These are phyloP conservation scores for Piscicola geometra DNA, from an alignment of 2,888 invertebrate genomes.

Conservation along the genomic window DNA sequence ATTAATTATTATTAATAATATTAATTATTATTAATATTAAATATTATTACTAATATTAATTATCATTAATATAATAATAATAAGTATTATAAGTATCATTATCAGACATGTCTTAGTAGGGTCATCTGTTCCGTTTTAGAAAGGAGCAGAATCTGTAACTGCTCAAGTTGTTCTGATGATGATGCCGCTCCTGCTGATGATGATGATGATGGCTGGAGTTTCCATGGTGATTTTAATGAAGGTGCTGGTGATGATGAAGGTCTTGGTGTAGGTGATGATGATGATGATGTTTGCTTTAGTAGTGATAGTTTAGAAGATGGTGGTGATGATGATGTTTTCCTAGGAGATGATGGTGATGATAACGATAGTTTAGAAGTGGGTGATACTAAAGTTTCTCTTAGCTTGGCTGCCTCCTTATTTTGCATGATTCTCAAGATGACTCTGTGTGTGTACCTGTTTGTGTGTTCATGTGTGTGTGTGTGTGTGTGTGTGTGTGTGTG, in stretches of 20 bases:
- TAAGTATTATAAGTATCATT: no score
- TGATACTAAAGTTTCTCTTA: neutral
- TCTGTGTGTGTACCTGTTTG: slow-evolving; percentile 3
- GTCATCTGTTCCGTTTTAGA: slow-evolving; percentile 26
- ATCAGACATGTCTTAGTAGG: slow-evolving; percentile 22
- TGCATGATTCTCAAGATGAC: neutral
- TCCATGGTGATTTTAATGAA: neutral
- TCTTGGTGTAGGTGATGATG: neutral
- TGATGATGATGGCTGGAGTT: slow-evolving; percentile 7
- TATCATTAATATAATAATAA: no score
- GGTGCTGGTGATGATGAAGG: neutral
- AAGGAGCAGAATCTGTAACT: slow-evolving; percentile 10
- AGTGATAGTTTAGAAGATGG: no score
- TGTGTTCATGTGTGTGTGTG: neutral
- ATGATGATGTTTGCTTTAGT: neutral
- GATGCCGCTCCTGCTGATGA: neutral
- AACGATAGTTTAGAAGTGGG: no score
- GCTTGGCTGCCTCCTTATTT: neutral
- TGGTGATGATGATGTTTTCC: slow-evolving; percentile 1
- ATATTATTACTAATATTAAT: no score
- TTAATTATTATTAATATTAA: no score
- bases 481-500: slow-evolving; percentile 4
- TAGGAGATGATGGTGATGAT: neutral
- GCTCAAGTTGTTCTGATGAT: neutral
- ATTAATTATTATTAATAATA: no score